These are phyloP conservation scores for Xestoiulus laeticollis DNA, from an alignment of 2,888 invertebrate genomes.

Conservation along the genomic window DNA sequence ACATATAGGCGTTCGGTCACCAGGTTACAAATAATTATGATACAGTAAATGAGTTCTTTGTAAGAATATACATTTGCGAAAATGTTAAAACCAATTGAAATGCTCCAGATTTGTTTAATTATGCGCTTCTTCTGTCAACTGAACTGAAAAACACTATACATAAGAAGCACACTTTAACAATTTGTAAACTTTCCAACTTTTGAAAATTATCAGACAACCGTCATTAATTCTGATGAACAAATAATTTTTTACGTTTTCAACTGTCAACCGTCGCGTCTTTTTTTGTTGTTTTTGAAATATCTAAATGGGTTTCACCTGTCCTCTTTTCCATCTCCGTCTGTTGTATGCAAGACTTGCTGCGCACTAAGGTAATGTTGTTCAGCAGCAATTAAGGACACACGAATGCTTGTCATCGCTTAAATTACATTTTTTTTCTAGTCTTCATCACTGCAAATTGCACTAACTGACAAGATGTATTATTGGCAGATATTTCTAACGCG, in stretches of 20 bases:
- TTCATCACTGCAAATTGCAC: conserved; percentile 12
- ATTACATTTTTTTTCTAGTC: conserved; percentile 14
- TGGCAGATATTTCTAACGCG: conserved; percentile 20
- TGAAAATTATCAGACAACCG: not conserved
- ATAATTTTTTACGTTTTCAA: not conserved
- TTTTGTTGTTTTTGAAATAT: not conserved
- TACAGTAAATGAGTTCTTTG: too few species aligned
- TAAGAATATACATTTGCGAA: too few species aligned
- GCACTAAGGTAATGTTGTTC: conserved; percentile 6
- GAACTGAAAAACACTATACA: not conserved
- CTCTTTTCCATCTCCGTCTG: not conserved
- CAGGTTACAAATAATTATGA: too few species aligned
- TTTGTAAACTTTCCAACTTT: not conserved
- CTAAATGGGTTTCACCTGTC: conserved; percentile 6
- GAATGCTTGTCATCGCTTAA: conserved; percentile 38
- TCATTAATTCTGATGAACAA: not conserved
- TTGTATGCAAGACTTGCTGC: conserved; percentile 20
- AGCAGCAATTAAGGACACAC: conserved; percentile 36
- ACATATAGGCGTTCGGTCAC: too few species aligned
- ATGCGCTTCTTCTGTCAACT: not conserved
- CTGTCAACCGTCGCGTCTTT: not conserved
- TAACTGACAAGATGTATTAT: conserved; percentile 21
- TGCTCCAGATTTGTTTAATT: too few species aligned
- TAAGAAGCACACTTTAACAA: not conserved
- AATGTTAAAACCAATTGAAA: too few species aligned